A percentile compares a stretch with the other conserved stretches of the same genome.
Conservation (phyloP, 37 sponge, comb jelly and placozoan genomes). For the Eunapius fragilis region DNA sequence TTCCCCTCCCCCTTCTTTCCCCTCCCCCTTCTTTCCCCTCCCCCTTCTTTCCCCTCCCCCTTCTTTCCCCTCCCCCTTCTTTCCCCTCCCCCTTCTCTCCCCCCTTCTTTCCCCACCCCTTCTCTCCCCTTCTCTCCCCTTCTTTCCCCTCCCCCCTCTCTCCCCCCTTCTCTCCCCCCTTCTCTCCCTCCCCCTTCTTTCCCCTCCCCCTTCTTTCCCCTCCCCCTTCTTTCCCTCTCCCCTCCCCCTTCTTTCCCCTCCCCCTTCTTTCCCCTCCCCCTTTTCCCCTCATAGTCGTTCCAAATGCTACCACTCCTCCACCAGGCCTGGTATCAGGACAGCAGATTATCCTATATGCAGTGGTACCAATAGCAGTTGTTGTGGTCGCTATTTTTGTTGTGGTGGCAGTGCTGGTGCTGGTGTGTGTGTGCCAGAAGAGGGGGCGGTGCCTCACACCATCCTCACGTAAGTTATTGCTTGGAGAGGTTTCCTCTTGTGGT, state of each 20-base stretch:
- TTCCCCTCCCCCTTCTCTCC: background rate
- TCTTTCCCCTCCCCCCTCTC: background rate
- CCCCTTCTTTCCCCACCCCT: background rate
- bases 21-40: background rate
- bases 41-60: background rate
- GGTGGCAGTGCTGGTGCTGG: background rate
- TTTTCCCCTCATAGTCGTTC: background rate
- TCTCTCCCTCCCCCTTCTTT: background rate
- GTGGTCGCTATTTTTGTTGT: background rate
- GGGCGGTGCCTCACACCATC: no score
- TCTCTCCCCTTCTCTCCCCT: conserved; percentile 9
- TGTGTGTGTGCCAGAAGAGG: background rate
- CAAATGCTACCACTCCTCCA: background rate
- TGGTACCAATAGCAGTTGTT: background rate
- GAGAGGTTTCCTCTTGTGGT: no score
- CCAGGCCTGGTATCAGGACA: background rate
- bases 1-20: background rate
- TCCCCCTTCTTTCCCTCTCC: background rate
- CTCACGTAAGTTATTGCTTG: no score
- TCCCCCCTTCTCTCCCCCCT: background rate
- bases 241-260: background rate
- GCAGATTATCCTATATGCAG: background rate
- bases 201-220: background rate
- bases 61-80: background rate
- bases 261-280: background rate